Evolutionary conservation across 2,888 invertebrate genomes (phyloP).

Genomic region (Aspidapion aeneum): DNA sequence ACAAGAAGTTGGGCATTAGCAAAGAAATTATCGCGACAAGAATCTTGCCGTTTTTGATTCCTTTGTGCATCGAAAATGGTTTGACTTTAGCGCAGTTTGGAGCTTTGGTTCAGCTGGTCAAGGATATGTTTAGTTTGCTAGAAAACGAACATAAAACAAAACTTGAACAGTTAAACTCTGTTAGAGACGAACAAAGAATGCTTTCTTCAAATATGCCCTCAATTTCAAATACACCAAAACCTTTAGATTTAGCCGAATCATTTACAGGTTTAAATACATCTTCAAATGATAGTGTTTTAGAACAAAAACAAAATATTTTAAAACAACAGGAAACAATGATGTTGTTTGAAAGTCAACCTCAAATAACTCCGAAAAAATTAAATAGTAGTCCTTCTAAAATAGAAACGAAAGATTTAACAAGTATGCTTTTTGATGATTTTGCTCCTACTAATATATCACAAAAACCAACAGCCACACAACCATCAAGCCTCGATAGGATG

Average conservation of each 20-base stretch:
- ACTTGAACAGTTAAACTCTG: constrained; percentile 84
- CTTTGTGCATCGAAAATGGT: constrained; percentile 88
- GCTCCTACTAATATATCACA: background rate
- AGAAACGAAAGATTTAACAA: constrained; percentile 60
- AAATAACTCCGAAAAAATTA: constrained; percentile 18
- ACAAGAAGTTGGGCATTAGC: constrained; percentile 88
- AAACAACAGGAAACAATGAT: constrained; percentile 67
- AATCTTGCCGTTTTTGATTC: constrained; percentile 90
- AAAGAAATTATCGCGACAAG: constrained; percentile 92
- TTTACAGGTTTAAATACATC: constrained; percentile 53
- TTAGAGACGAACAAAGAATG: constrained; percentile 66
- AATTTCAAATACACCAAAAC: constrained; percentile 38
- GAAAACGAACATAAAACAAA: constrained; percentile 88
- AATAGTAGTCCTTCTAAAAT: constrained; percentile 15
- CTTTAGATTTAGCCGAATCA: constrained; percentile 52
- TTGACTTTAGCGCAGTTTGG: constrained; percentile 89
- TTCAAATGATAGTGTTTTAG: constrained; percentile 48
- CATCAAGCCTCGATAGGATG: background rate
- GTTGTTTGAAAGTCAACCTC: constrained; percentile 53
- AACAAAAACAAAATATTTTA: constrained; percentile 67
- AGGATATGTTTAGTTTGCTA: constrained; percentile 88
- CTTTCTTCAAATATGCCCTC: constrained; percentile 53
- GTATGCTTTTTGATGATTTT: constrained; percentile 38
- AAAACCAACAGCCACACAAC: background rate
- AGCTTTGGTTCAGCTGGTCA: constrained; percentile 77